Base-by-base conservation (phyloP, 2,888 invertebrate species). In the Pyrrhosoma nymphula region DNA sequence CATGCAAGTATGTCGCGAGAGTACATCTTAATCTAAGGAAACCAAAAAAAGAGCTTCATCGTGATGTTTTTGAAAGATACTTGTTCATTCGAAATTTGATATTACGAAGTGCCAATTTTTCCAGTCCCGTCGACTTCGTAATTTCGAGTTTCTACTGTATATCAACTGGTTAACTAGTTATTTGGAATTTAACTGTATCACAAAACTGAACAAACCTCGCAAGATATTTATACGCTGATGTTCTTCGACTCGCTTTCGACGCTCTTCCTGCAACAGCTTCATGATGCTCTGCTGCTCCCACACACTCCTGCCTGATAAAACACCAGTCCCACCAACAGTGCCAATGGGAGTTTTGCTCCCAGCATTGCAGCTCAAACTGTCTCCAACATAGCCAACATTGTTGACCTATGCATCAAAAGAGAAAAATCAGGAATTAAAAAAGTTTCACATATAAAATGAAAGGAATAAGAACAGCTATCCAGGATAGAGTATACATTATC, bases 191-290 rank as follows among this genome's bases (percentile, higher is more conserved):
- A 47, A 47, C 47, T 47, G 47, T 8, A 47, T 47, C 47, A 47
- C 47, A 6, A 69, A 35, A 16, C 18, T 35, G 3, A 35, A 82
- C 82, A 82, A 35, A 93, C 93, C 93, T 69, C 69, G 63, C 75
- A 93, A 69, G 26, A 93, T 93, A 23, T 93, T 93, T 6, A 93
- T 93, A 10, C 93, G 88, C 30, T 95, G 95, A 95, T 95, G 95
- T 88, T 95, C 95, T 56, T 95, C 95, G 18, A 93, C 95, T 90
- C 95, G 82, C 63, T 95, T 82, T 0, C 95, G 95, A 26, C 96
- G 95, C 56, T 96, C 95, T 20, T 95, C 96, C 63, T 96, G 96
- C 56, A 96, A 95, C 2, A 89, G 90, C 91, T 96, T 95, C 96
- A 96, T 96, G 60, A 96, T 75, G 20, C 88, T 93, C 90, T 91